Conservation (phyloP, 2,797 vertebrate genomes). For the Typhlichthys subterraneus region DNA sequence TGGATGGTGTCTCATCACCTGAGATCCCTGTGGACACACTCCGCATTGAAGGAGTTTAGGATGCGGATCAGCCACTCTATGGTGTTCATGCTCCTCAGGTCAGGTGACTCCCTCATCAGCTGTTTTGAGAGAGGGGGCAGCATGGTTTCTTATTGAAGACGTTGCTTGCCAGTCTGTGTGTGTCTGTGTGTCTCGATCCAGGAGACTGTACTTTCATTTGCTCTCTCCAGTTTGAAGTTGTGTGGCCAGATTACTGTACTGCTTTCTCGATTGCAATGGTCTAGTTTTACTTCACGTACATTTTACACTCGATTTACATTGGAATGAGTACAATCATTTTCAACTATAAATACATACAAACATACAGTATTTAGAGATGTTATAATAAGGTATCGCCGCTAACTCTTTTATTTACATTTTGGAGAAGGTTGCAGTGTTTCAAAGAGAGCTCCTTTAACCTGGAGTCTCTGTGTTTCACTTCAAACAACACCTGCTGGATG, state of each 20-base stretch:
- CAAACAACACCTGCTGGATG: conserved; percentile 68
- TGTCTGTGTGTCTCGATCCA: background rate
- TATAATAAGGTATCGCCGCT: background rate
- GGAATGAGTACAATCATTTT: no score
- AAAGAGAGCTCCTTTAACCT: conserved; percentile 57
- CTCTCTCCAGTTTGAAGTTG: background rate
- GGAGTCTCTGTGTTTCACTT: conserved; percentile 28
- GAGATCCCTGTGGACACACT: conserved; percentile 64
- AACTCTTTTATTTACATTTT: conserved; percentile 52
- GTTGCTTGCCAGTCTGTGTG: background rate
- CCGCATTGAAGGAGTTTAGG: conserved; percentile 68
- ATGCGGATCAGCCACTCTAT: conserved; percentile 72
- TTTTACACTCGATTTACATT: no score
- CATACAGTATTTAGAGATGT: no score
- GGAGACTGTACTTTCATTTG: background rate
- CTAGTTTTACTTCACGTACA: no score
- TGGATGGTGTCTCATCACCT: conserved; percentile 57
- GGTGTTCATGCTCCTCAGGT: conserved; percentile 53
- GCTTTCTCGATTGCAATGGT: no score
- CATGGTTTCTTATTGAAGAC: background rate
- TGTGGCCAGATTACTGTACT: background rate
- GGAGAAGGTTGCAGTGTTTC: conserved; percentile 68
- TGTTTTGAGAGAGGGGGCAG: conserved; percentile 22
- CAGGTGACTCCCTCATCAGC: conserved; percentile 69
- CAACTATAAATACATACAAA: no score